Evolutionary conservation across 2,888 invertebrate genomes (phyloP), one percentile per base, ranked within the genome.

Genomic region (Yponomeuta cagnagella): DNA sequence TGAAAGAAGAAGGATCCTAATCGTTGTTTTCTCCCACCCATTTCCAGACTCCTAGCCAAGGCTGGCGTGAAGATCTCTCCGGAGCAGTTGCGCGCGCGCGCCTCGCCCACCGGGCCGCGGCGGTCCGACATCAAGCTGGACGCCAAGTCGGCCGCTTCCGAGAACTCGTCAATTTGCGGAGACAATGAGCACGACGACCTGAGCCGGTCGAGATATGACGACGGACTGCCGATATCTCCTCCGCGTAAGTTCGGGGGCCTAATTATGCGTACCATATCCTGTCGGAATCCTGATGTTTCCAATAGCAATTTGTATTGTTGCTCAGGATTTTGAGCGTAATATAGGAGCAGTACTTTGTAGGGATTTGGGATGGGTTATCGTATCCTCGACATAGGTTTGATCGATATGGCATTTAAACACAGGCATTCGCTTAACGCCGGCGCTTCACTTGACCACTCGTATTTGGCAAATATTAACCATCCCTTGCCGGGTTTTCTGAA

Each of bases 21-120:
- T 52, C 52, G 10, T 33, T 5, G 43, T 43, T 3, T 43, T 43
- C 6, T 8, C 43, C 43, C 52, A 58, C 15, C 52, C 52, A 15
- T 58, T 58, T 6, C 15, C 76, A 95, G 96, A 74, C 90, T 97
- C 74, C 89, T 97, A 74, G 97, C 97, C 63, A 97, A 97, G 85
- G 97, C 97, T 0, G 97, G 97, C 10, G 96, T 97, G 10, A 97
- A 97, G 85, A 96, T 97, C 70, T 96, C 96, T 9, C 94, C 97
- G 0, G 97, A 97, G 30, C 97, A 97, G 81, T 85, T 97, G 33
- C 90, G 97, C 63, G 97, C 97, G 0, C 93, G 97, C 48, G 97
- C 97, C 0, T 97, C 97, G 0, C 97, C 97, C 0, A 97, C 97
- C 2, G 97, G 97, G 4, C 96, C 96, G 2, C 92, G 95, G 15